Evolutionary conservation across 2,888 invertebrate genomes (phyloP).

Genomic region (Andrena praecox): DNA sequence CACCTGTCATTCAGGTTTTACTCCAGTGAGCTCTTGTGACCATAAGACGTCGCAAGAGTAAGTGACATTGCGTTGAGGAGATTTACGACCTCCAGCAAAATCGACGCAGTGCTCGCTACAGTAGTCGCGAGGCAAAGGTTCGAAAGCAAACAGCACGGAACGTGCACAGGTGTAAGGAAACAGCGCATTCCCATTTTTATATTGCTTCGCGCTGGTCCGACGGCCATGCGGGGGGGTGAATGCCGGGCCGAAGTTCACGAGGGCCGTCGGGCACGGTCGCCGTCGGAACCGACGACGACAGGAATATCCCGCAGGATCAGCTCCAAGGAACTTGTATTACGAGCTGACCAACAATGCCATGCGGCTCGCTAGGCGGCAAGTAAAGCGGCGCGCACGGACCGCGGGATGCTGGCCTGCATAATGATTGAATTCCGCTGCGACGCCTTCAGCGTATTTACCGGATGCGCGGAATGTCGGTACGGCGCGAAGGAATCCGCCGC

Average conservation of each 20-base stretch:
- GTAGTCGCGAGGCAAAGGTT: no score
- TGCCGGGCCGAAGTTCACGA: constrained; percentile 38
- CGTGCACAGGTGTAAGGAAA: no score
- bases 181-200: constrained; percentile 10
- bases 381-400: constrained; percentile 54
- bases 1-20: no score
- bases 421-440: constrained; percentile 75
- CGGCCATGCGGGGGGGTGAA: constrained; percentile 23
- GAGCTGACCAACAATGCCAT: constrained; percentile 71
- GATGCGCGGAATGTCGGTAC: constrained; percentile 69
- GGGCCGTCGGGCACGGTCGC: constrained; percentile 24
- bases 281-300: constrained; percentile 40
- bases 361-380: constrained; percentile 53
- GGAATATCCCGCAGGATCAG: constrained; percentile 64
- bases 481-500: constrained; percentile 66
- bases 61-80: no score
- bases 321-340: constrained; percentile 55
- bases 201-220: background rate
- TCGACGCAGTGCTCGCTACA: no score
- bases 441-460: constrained; percentile 76
- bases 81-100: no score
- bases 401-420: constrained; percentile 69
- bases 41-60: no score
- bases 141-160: no score
- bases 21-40: no score